These are phyloP conservation scores for Cryptoprocta ferox DNA, from an alignment of 2,797 vertebrate species.

Conservation along the genomic window DNA sequence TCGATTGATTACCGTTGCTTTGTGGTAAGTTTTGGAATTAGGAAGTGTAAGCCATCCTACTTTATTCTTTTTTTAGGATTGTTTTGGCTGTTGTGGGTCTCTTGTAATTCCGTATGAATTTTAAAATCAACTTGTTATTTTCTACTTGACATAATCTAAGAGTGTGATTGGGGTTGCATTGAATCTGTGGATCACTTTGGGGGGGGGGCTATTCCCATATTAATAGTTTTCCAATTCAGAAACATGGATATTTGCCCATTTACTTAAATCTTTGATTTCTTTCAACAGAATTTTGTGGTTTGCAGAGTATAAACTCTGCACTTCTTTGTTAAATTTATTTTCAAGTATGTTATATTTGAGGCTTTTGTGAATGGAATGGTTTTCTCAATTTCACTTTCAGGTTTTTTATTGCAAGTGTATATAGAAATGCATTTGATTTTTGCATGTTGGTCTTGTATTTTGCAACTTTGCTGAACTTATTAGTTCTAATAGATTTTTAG, in stretches of 20 bases:
- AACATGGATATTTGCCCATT: not conserved
- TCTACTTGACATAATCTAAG: not conserved
- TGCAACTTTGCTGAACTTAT: not conserved
- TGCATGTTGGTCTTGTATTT: not conserved
- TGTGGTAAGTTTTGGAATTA: slow-evolving; percentile 21
- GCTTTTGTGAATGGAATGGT: not conserved
- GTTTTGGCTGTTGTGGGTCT: not conserved
- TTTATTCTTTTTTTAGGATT: not conserved
- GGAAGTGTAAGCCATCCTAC: not conserved
- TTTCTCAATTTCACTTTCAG: not conserved
- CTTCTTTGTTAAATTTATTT: slow-evolving; percentile 20
- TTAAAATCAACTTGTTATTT: slow-evolving; percentile 12
- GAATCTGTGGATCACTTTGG: not conserved
- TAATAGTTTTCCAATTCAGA: not conserved
- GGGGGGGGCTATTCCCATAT: not conserved
- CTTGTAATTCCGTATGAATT: not conserved
- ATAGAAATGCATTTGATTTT: not conserved
- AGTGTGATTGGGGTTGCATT: not conserved
- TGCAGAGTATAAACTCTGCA: not conserved
- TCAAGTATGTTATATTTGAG: not conserved
- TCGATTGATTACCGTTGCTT: not conserved
- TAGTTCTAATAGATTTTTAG: not conserved
- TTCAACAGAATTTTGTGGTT: not conserved
- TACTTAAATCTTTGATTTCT: not conserved
- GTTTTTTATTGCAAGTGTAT: not conserved